Conservation (phyloP, 2,888 invertebrate species). For the Rotaria socialis region DNA sequence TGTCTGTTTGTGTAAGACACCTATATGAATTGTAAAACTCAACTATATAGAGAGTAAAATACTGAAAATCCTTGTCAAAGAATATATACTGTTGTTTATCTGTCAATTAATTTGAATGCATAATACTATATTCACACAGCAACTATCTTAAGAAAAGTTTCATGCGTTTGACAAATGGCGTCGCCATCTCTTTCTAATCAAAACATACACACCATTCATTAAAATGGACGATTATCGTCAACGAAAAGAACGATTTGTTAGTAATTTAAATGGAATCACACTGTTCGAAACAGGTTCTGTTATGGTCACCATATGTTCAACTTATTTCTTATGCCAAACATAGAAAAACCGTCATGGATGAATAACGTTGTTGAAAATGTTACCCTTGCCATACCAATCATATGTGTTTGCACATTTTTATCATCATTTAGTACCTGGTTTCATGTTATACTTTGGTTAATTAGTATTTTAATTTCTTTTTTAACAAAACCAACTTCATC, state of each 20-base stretch:
- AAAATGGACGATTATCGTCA: conserved; percentile 28
- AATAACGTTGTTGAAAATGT: conserved; percentile 32
- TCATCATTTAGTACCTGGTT: neutral
- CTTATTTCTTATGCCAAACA: conserved; percentile 19
- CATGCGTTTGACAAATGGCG: too few species aligned
- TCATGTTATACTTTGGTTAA: neutral
- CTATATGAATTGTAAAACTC: too few species aligned
- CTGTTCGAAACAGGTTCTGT: conserved; percentile 40
- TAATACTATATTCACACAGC: too few species aligned
- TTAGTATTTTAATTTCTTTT: neutral
- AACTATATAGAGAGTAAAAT: too few species aligned
- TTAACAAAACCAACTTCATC: neutral
- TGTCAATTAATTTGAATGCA: too few species aligned
- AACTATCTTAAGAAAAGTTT: too few species aligned
- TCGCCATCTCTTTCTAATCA: too few species aligned
- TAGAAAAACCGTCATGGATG: neutral
- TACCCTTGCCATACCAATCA: conserved; percentile 50
- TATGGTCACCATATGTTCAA: neutral
- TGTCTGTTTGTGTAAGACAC: too few species aligned
- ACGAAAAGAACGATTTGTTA: conserved; percentile 41
- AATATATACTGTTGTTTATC: too few species aligned
- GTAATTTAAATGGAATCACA: conserved; percentile 42
- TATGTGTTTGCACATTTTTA: conserved; percentile 40
- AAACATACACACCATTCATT: too few species aligned
- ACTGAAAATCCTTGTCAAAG: too few species aligned